Evolutionary conservation across 2,113 vertebrate species (phyloP), one percentile per base, ranked within the genome.

Genomic region (Oreochromis spilurus): DNA sequence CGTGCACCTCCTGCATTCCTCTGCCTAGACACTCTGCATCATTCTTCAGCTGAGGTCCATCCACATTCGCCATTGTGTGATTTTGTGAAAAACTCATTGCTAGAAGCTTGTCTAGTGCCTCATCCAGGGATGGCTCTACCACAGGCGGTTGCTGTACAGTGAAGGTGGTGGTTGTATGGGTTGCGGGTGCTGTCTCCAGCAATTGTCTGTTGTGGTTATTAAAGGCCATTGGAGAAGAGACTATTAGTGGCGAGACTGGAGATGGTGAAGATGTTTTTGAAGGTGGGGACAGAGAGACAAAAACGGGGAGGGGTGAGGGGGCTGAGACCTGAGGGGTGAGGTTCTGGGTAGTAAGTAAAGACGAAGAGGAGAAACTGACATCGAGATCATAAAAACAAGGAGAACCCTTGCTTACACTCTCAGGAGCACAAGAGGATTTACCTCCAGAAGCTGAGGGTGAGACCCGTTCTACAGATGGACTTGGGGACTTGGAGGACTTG

Each of bases 51-150:
- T 87, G 90, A 1, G 13, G 62, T 3, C 88, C 85, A 48, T 93
- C 93, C 12, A 79, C n/a, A 2, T 67, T 50, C 9, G 48, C n/a
- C 1, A 38, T 34, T 0, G 83, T 55, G 11, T 86, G 52, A 70
- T 84, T 93, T 26, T 94, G 89, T 40, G 83, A 21, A 67, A 96
- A 96, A 65, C 95, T 94, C 94, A 97, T 96, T 1, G 91, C 94
- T 9, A 96, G 83, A 77, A 97, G 94, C 26, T 96, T 96, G 88
- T 97, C 96, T 19, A 97, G 93, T 2, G 93, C 96, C 78, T 96
- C 96, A 7, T 97, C 95, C 72, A 96, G 85, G 17, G 95, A 96
- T 16, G 95, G 94, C 40, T 96, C 92, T 2, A 6, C 57, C 34
- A 31, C 11, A 9, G 85, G 87, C 34, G 87, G 86, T 12, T 84